Conservation (phyloP, 1,140 invertebrate species). For the Pachypsylla venusta region DNA sequence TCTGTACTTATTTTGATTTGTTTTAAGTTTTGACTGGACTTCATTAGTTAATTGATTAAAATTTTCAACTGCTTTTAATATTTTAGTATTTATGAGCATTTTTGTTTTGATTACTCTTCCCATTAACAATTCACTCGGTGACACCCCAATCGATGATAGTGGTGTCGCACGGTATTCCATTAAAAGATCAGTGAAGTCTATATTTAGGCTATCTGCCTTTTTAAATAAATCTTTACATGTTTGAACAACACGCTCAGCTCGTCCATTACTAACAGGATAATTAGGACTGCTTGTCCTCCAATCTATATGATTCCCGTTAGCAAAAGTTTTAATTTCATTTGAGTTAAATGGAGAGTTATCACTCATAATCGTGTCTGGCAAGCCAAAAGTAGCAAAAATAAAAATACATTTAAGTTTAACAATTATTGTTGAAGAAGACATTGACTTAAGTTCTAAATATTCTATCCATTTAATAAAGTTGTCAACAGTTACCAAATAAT, state of each 20-base stretch:
- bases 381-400: conserved; percentile 8
- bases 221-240: conserved; percentile 1
- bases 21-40: background rate
- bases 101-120: background rate
- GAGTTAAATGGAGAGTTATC: conserved; percentile 18
- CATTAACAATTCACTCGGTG: background rate
- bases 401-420: conserved; percentile 15
- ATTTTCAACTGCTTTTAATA: conserved; percentile 3
- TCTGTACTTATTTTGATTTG: background rate
- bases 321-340: conserved; percentile 13
- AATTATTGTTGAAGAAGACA: background rate
- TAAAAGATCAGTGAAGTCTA: conserved; percentile 6
- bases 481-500: conserved; percentile 16
- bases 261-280: conserved; percentile 19
- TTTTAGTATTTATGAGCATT: conserved; percentile 5
- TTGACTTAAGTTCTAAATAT: background rate
- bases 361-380: conserved; percentile 5
- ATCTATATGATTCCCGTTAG: conserved; percentile 13
- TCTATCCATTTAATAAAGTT: conserved; percentile 20
- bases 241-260: conserved; percentile 14
- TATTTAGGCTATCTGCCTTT: background rate
- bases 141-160: background rate
- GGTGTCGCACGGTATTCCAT: conserved; percentile 7
- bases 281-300: conserved; percentile 16
- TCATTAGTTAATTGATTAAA: background rate